Evolutionary conservation across 64 coral and sea anemone species (phyloP).

Genomic region (Catalaphyllia jardinei): DNA sequence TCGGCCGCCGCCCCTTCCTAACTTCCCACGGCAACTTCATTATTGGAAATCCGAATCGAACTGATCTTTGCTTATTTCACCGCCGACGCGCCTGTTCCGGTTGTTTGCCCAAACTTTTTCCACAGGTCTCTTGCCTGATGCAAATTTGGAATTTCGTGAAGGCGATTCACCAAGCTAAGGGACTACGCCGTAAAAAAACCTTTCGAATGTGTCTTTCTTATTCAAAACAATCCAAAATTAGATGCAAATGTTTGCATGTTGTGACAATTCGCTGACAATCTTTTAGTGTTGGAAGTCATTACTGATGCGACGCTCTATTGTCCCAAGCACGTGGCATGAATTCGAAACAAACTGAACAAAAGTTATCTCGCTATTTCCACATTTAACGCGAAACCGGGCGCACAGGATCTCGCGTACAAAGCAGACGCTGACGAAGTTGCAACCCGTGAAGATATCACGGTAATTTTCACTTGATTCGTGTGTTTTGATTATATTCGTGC

Average conservation of each 20-base stretch:
- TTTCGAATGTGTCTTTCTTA: background rate
- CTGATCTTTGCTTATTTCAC: background rate
- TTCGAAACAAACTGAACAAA: constrained; percentile 46
- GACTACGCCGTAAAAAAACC: background rate
- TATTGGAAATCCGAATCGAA: background rate
- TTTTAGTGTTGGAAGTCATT: constrained; percentile 72
- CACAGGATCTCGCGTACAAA: background rate
- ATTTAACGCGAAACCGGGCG: constrained; percentile 22
- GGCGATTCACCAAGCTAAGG: background rate
- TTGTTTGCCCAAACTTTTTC: background rate
- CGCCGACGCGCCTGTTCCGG: constrained; percentile 16
- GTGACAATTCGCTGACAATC: constrained; percentile 92
- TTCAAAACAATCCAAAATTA: constrained; percentile 21
- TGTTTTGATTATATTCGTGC: constrained; percentile 48
- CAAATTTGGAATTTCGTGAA: background rate
- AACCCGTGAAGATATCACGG: constrained; percentile 1
- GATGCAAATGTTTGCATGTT: constrained; percentile 86
- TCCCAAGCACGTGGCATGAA: constrained; percentile 88
- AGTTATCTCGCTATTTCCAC: constrained; percentile 13
- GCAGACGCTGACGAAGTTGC: background rate
- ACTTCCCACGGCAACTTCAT: constrained; percentile 2
- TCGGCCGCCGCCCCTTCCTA: background rate
- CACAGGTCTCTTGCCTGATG: background rate
- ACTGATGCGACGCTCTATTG: constrained; percentile 79
- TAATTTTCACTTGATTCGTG: constrained; percentile 27